Conservation (phyloP, 1,140 invertebrate genomes). For the Eriosoma lanigerum region DNA sequence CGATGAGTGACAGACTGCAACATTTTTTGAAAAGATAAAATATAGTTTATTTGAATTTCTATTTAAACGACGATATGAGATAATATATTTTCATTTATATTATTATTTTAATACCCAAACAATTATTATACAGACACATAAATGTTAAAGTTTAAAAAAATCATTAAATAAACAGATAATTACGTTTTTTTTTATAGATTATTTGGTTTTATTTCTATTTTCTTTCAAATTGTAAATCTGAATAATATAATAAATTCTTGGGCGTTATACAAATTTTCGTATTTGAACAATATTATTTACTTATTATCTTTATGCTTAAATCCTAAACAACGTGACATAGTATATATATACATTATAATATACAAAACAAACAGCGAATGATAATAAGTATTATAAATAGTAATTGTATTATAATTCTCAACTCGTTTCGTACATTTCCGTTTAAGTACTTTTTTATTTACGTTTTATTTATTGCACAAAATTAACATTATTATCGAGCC, state of each 20-base stretch:
- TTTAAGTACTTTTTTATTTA: not conserved
- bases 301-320: constrained; percentile 19
- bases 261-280: not conserved
- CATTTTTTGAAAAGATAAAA: no score
- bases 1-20: no score
- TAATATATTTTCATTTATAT: no score
- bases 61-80: no score
- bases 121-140: no score
- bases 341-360: not conserved
- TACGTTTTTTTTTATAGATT: no score
- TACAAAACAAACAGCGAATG: not conserved
- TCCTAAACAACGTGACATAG: constrained; percentile 11
- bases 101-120: no score
- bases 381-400: not conserved
- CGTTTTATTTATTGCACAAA: not conserved
- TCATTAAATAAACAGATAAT: no score
- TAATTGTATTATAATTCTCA: not conserved
- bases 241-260: constrained; percentile 13
- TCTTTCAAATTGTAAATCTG: no score
- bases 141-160: no score
- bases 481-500: not conserved
- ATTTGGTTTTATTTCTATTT: no score
- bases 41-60: no score
- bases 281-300: constrained; percentile 22
- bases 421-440: not conserved